Evolutionary conservation across 2,888 invertebrate genomes (phyloP).

Genomic region (Polydrusus pterygomalis): DNA sequence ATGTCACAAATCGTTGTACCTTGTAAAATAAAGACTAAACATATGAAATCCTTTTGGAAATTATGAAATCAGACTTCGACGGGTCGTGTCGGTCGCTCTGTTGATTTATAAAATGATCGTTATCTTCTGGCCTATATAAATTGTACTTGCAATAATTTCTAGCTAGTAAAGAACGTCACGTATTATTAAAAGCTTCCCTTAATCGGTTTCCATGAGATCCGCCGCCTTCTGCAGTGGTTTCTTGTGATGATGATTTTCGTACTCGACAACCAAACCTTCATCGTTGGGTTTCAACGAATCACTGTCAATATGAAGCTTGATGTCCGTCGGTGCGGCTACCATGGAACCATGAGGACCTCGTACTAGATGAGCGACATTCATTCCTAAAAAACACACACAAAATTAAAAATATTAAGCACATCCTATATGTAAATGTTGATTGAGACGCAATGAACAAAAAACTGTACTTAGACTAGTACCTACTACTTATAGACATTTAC

Average conservation of each 20-base stretch:
- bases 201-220: conserved; percentile 30
- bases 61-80: no score
- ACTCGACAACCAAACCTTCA: conserved; percentile 77
- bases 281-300: conserved; percentile 77
- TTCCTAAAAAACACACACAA: conserved; percentile 49
- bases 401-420: background rate
- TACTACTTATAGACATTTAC: no score
- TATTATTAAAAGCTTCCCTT: background rate
- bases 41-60: no score
- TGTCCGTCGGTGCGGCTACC: conserved; percentile 74
- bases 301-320: conserved; percentile 77
- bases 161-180: background rate
- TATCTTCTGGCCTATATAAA: conserved; percentile 1
- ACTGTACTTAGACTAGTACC: no score
- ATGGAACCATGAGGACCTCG: conserved; percentile 76
- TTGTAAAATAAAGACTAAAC: no score
- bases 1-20: background rate
- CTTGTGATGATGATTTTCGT: conserved; percentile 65
- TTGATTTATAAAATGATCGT: background rate
- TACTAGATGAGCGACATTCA: conserved; percentile 71
- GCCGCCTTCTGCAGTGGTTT: conserved; percentile 27
- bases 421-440: no score
- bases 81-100: no score
- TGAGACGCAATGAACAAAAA: no score
- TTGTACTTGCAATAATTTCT: background rate